Conservation (phyloP, 2,113 vertebrate species). For the Gobiocypris rarus region DNA sequence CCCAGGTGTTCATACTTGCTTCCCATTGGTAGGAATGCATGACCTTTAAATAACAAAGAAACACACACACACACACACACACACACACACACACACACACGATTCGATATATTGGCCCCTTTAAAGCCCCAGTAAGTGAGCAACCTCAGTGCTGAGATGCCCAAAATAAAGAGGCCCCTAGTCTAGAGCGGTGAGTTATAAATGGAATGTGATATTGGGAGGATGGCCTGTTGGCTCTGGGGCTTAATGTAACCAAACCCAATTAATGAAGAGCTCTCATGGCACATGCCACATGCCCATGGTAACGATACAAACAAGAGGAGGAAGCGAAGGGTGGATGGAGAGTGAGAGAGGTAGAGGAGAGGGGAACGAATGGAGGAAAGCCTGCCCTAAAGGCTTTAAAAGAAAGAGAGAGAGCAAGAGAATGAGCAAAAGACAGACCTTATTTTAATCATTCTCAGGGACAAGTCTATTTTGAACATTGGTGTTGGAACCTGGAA, state of each 20-base stretch:
- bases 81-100: slow-evolving; percentile 53
- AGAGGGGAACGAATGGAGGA: slow-evolving; percentile 30
- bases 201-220: slow-evolving; percentile 77
- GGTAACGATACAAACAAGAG: slow-evolving; percentile 76
- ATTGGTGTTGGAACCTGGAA: background rate
- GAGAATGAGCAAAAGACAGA: slow-evolving; percentile 58
- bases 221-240: slow-evolving; percentile 75
- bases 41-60: slow-evolving; percentile 68
- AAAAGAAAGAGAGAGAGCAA: slow-evolving; percentile 64
- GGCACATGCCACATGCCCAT: slow-evolving; percentile 71
- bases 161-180: slow-evolving; percentile 46
- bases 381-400: slow-evolving; percentile 58
- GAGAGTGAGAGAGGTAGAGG: slow-evolving; percentile 39
- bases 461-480: background rate
- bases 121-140: slow-evolving; percentile 44
- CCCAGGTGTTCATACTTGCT: slow-evolving; percentile 69
- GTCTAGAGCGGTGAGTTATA: slow-evolving; percentile 69
- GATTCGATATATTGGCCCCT: slow-evolving; percentile 23
- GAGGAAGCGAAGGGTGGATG: slow-evolving; percentile 65
- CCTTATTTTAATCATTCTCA: background rate
- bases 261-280: slow-evolving; percentile 78
- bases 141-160: slow-evolving; percentile 66
- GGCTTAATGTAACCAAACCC: slow-evolving; percentile 80
- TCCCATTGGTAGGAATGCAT: slow-evolving; percentile 43
- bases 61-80: slow-evolving; percentile 61